Evolutionary conservation across 2,797 vertebrate genomes (phyloP).

Genomic region (Trichosurus vulpecula): DNA sequence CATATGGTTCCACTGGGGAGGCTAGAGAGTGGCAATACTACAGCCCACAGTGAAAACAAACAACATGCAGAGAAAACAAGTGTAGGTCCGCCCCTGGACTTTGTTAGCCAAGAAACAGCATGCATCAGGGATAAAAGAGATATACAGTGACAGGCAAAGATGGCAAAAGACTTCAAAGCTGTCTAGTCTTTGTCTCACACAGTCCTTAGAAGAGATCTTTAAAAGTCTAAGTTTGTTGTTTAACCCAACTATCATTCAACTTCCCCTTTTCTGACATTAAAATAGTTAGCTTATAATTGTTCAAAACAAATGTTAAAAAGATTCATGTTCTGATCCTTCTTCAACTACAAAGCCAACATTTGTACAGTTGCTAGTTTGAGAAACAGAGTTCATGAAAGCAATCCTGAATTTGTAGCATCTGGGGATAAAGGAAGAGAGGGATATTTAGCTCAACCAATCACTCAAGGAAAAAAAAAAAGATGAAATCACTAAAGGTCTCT

Average conservation of each 20-base stretch:
- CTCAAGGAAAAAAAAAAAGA: neutral
- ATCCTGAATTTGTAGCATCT: neutral
- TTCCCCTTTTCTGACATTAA: constrained; percentile 24
- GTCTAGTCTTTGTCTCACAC: constrained; percentile 2
- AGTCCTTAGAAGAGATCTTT: neutral
- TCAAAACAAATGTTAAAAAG: neutral
- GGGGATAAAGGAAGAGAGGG: neutral
- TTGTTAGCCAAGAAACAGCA: neutral
- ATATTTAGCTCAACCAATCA: neutral
- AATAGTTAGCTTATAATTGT: neutral
- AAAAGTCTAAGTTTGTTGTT: neutral
- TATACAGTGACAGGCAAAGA: neutral
- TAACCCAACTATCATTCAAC: neutral
- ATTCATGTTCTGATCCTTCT: neutral
- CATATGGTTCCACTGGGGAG: constrained; percentile 8
- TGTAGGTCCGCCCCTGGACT: neutral
- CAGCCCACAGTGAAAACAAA: neutral
- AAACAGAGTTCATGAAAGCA: neutral
- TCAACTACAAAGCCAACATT: neutral
- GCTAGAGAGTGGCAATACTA: neutral
- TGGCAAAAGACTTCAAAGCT: neutral
- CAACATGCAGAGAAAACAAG: neutral
- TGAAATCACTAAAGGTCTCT: neutral
- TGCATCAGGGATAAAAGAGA: neutral
- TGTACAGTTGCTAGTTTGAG: neutral